Evolutionary conservation across 92 coral and sea anemone genomes (phyloP).

Genomic region (Zoanthus gigantus): DNA sequence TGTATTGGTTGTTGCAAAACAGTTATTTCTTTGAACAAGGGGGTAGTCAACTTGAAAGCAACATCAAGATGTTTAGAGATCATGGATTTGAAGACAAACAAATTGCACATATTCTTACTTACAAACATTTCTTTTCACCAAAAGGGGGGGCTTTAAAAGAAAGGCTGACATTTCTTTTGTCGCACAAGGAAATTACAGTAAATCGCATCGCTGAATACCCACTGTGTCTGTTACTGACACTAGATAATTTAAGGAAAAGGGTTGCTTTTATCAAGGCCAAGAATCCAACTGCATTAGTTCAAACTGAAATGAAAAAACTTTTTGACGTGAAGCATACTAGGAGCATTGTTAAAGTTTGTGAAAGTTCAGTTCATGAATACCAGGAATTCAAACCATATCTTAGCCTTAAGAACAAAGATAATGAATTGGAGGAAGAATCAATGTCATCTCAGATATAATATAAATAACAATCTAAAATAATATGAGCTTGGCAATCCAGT

Average conservation of each 20-base stretch:
- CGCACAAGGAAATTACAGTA: slow-evolving; percentile 72
- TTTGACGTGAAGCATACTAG: slow-evolving; percentile 68
- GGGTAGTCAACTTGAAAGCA: slow-evolving; percentile 69
- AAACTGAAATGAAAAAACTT: slow-evolving; percentile 65
- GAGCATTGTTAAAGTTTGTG: slow-evolving; percentile 74
- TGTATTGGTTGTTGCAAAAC: slow-evolving; percentile 81
- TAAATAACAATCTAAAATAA: neutral
- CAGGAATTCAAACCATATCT: slow-evolving; percentile 33
- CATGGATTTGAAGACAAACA: slow-evolving; percentile 80
- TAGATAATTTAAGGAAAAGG: slow-evolving; percentile 72
- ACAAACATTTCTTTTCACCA: slow-evolving; percentile 81
- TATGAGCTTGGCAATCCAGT: too few species aligned
- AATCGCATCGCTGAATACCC: slow-evolving; percentile 72
- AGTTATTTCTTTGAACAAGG: slow-evolving; percentile 85
- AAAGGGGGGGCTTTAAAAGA: slow-evolving; percentile 74
- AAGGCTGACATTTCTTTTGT: slow-evolving; percentile 73
- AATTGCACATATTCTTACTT: slow-evolving; percentile 75
- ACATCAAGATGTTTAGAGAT: slow-evolving; percentile 71
- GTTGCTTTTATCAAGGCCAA: slow-evolving; percentile 68
- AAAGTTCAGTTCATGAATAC: slow-evolving; percentile 70
- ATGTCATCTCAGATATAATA: neutral
- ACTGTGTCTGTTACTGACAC: slow-evolving; percentile 74
- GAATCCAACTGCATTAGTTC: slow-evolving; percentile 73
- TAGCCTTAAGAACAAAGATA: neutral
- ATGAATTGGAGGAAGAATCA: neutral